Base-by-base conservation (phyloP, 2,113 vertebrate species). In the Lonchura striata region DNA sequence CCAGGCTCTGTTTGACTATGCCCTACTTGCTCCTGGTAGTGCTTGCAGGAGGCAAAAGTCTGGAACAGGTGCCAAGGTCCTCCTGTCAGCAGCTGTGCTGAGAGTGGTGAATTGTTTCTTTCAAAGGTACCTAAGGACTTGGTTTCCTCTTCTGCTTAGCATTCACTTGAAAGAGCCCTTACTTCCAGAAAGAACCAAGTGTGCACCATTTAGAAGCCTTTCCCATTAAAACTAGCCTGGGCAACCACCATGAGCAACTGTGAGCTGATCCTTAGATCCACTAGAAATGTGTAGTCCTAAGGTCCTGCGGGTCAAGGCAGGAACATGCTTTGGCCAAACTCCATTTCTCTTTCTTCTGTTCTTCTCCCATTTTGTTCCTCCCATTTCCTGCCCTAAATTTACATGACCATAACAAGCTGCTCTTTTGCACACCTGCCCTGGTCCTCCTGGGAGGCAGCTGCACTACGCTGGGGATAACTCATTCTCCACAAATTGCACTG, bases 301-400 rank as follows among this genome's bases (percentile, higher is more conserved):
- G 53, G 15, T 77, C 42, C 18, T 10, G 1, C 64, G 63, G 37
- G 60, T 50, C 47, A 17, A 2, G 2, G 49, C 57, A 53, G 31
- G 37, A 84, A 6, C 0, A 0, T 49, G 57, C 41, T 20, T 60
- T 79, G 78, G 53, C 41, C 46, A 33, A 61, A 15, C 41, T 88
- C 33, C 20, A 15, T 56, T 93, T 70, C 18, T n/a, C 11, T 69
- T 81, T 83, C 37, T 39, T 50, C 39, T 74, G 8, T 70, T 81
- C 75, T 85, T 91, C 61, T 25, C 25, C 31, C 11, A 6, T 77
- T 86, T 57, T 39, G 7, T 69, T 92, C 37, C 46, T 21, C 47
- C 19, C 7, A 17, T 75, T 84, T 94, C 77, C 83, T 60, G 25
- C 21, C 76, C 94, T 88, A 81, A 86, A 93, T 83, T 92, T 90